phyloP scores from a whole-genome alignment of 2,797 vertebrate species.

The Allobates femoralis region DNA sequence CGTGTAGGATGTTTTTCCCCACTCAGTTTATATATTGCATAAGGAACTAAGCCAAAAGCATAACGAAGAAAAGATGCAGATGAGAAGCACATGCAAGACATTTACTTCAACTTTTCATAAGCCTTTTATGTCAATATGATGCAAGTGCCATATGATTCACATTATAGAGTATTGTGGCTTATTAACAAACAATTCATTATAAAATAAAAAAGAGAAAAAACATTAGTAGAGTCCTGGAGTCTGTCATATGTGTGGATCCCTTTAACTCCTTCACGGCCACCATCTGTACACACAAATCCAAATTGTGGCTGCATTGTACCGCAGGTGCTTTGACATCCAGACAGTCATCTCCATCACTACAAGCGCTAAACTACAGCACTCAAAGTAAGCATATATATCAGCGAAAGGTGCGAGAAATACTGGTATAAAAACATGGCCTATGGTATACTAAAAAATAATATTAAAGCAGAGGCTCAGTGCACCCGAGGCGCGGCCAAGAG shows the following conservation, averaged over 20 bases:
- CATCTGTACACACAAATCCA: not conserved
- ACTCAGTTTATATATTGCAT: not conserved
- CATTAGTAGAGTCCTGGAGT: not conserved
- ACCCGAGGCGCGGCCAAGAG: too few species aligned
- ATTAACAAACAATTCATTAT: not conserved
- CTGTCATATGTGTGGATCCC: not conserved
- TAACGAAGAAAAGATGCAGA: not conserved
- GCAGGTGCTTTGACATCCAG: too few species aligned
- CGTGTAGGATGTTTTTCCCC: not conserved
- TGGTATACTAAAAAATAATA: too few species aligned
- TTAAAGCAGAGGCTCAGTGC: too few species aligned
- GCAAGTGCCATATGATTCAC: conserved; percentile 1
- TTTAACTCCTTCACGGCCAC: not conserved
- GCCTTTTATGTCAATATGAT: not conserved
- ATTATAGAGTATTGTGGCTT: not conserved
- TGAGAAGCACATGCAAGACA: not conserved
- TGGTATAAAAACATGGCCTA: too few species aligned
- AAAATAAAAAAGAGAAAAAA: not conserved
- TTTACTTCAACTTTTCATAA: not conserved
- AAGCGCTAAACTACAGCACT: too few species aligned
- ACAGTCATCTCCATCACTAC: too few species aligned
- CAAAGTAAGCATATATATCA: too few species aligned
- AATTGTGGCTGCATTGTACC: not conserved
- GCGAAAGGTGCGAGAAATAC: too few species aligned
- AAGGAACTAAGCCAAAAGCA: not conserved